These are phyloP conservation scores for Prolemur simus DNA, from an alignment of 2,113 vertebrate species.

Conservation along the genomic window DNA sequence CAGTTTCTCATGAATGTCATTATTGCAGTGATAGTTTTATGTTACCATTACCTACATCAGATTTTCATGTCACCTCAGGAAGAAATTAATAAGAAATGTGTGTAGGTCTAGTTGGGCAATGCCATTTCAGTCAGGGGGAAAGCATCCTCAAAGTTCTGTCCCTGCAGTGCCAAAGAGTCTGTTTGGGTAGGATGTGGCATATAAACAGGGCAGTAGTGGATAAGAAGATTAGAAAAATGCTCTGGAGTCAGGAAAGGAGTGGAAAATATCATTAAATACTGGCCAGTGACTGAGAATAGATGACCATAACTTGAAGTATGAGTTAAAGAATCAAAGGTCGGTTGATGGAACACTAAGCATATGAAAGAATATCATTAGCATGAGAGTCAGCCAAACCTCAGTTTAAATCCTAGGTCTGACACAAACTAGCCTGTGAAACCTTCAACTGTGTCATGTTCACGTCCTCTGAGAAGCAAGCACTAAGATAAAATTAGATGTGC, in stretches of 20 bases:
- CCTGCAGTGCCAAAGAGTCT: not conserved
- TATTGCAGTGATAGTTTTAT: not conserved
- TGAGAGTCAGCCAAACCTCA: not conserved
- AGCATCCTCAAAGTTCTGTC: not conserved
- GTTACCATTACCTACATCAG: not conserved
- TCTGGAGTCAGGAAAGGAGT: not conserved
- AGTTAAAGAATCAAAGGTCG: not conserved
- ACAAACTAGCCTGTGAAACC: not conserved
- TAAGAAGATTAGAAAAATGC: not conserved
- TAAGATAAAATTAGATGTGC: not conserved
- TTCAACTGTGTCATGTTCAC: not conserved
- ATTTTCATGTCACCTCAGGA: not conserved
- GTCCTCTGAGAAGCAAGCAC: not conserved
- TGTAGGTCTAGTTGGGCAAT: not conserved
- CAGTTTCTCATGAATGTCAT: not conserved
- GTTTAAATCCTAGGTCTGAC: not conserved
- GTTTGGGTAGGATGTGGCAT: not conserved
- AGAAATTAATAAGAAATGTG: not conserved
- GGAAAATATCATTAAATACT: not conserved
- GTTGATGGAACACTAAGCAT: not conserved
- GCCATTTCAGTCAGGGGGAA: not conserved
- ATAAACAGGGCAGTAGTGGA: not conserved
- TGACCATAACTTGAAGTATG: not conserved
- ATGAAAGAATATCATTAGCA: not conserved
- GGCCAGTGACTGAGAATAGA: not conserved